A percentile compares a stretch with the other conserved stretches of the same genome.
Evolutionary conservation across 2,888 invertebrate genomes (phyloP).

Genomic region (Limulus polyphemus): DNA sequence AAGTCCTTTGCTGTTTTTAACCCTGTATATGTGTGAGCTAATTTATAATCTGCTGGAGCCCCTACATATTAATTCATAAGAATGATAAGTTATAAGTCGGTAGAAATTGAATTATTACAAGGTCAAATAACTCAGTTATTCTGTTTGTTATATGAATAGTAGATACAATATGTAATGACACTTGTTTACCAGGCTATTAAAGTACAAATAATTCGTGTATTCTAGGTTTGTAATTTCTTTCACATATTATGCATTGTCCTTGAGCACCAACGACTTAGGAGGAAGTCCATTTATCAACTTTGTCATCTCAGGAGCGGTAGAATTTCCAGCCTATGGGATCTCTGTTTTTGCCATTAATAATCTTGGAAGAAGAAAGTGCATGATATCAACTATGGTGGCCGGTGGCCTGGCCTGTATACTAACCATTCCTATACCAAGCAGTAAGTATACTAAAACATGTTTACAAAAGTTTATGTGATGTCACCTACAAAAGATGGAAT

Average conservation of each 20-base stretch:
- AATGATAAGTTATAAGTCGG: too few relatives aligned
- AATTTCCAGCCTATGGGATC: conserved; percentile 22
- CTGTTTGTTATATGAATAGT: too few relatives aligned
- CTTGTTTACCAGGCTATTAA: too few relatives aligned
- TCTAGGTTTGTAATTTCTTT: conserved; percentile 25
- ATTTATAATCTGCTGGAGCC: too few relatives aligned
- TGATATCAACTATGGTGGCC: conserved; percentile 60
- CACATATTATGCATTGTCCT: conserved; percentile 23
- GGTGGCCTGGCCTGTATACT: conserved; percentile 63
- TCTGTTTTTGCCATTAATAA: conserved; percentile 14
- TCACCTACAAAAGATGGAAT: too few relatives aligned
- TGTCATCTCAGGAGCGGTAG: conserved; percentile 22
- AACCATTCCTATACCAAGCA: conserved; percentile 54
- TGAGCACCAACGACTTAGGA: conserved; percentile 24
- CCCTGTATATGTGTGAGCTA: too few relatives aligned
- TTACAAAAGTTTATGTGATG: neutral
- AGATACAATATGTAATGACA: too few relatives aligned
- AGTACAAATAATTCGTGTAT: conserved; percentile 2
- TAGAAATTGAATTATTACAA: too few relatives aligned
- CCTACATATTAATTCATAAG: too few relatives aligned
- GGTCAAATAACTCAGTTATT: too few relatives aligned
- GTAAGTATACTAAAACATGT: conserved; percentile 33
- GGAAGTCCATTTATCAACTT: conserved; percentile 26
- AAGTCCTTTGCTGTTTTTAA: too few relatives aligned
- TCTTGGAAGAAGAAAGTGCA: conserved; percentile 11